These are phyloP conservation scores for Pantala flavescens DNA, from an alignment of 1,140 invertebrate genomes.

Conservation along the genomic window DNA sequence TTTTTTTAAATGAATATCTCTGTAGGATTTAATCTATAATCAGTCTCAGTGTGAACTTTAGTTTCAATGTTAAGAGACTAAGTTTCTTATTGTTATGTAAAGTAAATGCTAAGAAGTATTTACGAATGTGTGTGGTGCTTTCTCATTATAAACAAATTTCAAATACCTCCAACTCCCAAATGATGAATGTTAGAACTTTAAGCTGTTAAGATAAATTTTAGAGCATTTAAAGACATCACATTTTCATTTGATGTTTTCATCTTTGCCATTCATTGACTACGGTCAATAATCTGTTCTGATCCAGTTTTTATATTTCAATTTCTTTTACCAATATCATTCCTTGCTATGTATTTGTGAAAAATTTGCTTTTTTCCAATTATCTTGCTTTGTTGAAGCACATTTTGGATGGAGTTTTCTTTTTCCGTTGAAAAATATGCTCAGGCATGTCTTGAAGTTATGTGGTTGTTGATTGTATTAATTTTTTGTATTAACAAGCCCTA, in stretches of 20 bases:
- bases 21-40: not conserved
- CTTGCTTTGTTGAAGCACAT: not conserved
- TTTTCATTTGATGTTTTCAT: too few species aligned
- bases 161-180: slow-evolving; percentile 5
- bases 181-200: slow-evolving; percentile 1
- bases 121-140: slow-evolving; percentile 8
- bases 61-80: slow-evolving; percentile 1
- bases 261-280: too few species aligned
- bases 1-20: not conserved
- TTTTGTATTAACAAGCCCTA: not conserved
- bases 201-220: slow-evolving; percentile 8
- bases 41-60: not conserved
- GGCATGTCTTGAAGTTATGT: not conserved
- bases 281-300: too few species aligned
- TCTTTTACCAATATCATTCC: not conserved
- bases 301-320: not conserved
- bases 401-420: not conserved
- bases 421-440: not conserved
- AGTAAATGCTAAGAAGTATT: not conserved
- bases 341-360: not conserved
- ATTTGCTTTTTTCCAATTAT: not conserved
- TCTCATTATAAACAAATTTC: slow-evolving; percentile 8
- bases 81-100: not conserved
- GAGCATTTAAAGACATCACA: slow-evolving; percentile 1
- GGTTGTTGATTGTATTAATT: slow-evolving; percentile 3